Evolutionary conservation across 2,888 invertebrate genomes (phyloP).

Genomic region (Lacanobia oleracea): DNA sequence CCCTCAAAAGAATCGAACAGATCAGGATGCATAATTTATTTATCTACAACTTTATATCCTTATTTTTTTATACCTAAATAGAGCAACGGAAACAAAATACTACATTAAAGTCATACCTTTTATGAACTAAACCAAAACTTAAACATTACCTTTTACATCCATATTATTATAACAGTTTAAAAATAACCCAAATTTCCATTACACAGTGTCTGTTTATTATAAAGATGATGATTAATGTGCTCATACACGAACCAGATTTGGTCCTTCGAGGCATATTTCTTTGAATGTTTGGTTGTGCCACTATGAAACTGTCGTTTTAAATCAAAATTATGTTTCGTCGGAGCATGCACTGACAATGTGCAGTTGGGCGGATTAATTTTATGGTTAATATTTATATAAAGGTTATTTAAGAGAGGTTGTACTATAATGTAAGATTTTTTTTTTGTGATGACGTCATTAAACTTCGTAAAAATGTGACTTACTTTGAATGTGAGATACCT

Average conservation of each 20-base stretch:
- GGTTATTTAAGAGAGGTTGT: not conserved
- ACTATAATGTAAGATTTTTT: too few species aligned
- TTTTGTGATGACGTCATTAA: not conserved
- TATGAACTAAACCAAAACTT: conserved; percentile 25
- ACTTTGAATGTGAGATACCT: too few species aligned
- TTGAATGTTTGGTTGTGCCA: conserved; percentile 54
- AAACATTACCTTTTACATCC: conserved; percentile 35
- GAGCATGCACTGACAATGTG: conserved; percentile 34
- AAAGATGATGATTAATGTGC: conserved; percentile 58
- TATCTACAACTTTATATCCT: not conserved
- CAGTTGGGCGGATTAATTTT: conserved; percentile 44
- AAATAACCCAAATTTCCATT: conserved; percentile 49
- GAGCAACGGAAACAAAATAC: conserved; percentile 16
- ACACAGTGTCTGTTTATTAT: conserved; percentile 63
- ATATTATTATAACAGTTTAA: conserved; percentile 31
- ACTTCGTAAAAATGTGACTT: too few species aligned
- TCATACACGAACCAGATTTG: conserved; percentile 57
- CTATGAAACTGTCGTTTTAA: conserved; percentile 59
- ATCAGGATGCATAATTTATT: conserved; percentile 29
- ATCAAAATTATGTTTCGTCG: conserved; percentile 64
- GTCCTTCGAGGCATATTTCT: conserved; percentile 55
- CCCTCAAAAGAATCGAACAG: conserved; percentile 6
- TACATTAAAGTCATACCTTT: conserved; percentile 28
- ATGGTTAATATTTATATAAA: conserved; percentile 28
- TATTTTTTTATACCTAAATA: conserved; percentile 18